A percentile compares a stretch with the other conserved stretches of the same genome.
phyloP scores from a whole-genome alignment of 2,113 vertebrate species.

The Chionodraco myersi region DNA sequence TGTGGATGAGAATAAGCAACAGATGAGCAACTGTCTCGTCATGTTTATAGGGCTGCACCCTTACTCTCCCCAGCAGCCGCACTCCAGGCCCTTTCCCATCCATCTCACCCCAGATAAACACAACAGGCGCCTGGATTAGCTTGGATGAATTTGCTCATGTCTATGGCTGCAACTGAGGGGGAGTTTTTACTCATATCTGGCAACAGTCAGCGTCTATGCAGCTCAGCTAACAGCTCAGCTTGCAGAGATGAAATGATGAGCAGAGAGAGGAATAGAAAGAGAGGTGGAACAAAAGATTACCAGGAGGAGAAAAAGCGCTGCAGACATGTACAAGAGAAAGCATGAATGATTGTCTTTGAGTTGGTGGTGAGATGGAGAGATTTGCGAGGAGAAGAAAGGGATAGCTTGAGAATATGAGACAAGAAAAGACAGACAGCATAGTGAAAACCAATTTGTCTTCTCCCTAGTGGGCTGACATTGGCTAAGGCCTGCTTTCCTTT shows the following conservation, averaged over 20 bases:
- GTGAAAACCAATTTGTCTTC: conserved; percentile 78
- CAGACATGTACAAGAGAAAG: conserved; percentile 47
- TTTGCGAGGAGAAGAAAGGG: conserved; percentile 52
- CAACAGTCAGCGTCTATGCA: conserved; percentile 36
- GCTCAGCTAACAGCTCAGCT: conserved; percentile 39
- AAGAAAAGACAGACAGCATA: conserved; percentile 66
- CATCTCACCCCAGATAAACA: conserved; percentile 57
- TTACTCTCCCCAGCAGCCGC: conserved; percentile 2
- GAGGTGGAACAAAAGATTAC: conserved; percentile 49
- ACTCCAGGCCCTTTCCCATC: conserved; percentile 24
- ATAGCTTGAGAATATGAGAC: conserved; percentile 59
- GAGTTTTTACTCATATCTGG: conserved; percentile 59
- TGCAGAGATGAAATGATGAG: conserved; percentile 60
- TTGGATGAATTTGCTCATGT: conserved; percentile 58
- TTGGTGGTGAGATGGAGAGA: conserved; percentile 54
- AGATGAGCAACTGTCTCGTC: conserved; percentile 7
- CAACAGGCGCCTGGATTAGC: conserved; percentile 51
- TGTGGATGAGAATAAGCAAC: conserved; percentile 29
- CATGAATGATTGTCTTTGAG: conserved; percentile 63
- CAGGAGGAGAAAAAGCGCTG: conserved; percentile 36
- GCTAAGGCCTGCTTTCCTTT: conserved; percentile 71
- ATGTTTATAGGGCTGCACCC: conserved; percentile 34
- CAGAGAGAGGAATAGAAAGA: conserved; percentile 24
- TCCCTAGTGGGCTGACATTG: conserved; percentile 77
- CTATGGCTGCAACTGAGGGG: conserved; percentile 43